Base-by-base conservation (phyloP, 2,888 invertebrate species). In the Timandra comae region DNA sequence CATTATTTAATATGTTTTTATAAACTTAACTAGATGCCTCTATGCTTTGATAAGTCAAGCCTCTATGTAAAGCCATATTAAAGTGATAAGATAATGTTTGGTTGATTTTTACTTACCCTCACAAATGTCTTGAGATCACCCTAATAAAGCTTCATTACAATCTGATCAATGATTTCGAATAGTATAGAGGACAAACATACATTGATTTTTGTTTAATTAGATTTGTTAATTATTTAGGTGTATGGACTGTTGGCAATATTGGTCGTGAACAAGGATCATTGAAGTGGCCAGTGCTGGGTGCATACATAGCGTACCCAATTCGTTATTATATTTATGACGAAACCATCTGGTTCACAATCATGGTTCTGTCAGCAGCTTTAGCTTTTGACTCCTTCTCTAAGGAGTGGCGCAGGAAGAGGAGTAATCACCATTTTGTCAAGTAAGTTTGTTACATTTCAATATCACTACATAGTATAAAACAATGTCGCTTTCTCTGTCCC, bases 201-300 rank as follows among this genome's bases (percentile, higher is more conserved):
- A n/a, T n/a, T n/a, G n/a, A n/a, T n/a, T n/a, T n/a, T n/a, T n/a
- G n/a, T n/a, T n/a, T n/a, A n/a, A n/a, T n/a, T n/a, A n/a, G n/a
- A n/a, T n/a, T n/a, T n/a, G n/a, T n/a, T n/a, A 10, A 7, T 11
- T 47, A 62, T 73, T 10, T 66, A 96, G 98, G 97, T 52, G 93
- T 96, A 0, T 94, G 96, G 92, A 87, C 91, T 0, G 94, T 97
- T 5, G 97, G 97, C 12, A 98, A 97, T 61, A 92, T 97, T 43
- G 97, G 97, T 0, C 88, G 92, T 1, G 93, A 97, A 63, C 84
- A 88, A 53, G 96, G 96, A 1, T 75, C 87, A 0, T 81, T 95
- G 19, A 90, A 90, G 82, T 88, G 90, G 63, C 88, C 94, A 0
- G 63, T 96, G 0, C 30, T 90, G 0, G 91, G 90, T 0, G 91